Evolutionary conservation across 2,113 vertebrate species (phyloP).

Genomic region (Oncorhynchus gorbuscha): DNA sequence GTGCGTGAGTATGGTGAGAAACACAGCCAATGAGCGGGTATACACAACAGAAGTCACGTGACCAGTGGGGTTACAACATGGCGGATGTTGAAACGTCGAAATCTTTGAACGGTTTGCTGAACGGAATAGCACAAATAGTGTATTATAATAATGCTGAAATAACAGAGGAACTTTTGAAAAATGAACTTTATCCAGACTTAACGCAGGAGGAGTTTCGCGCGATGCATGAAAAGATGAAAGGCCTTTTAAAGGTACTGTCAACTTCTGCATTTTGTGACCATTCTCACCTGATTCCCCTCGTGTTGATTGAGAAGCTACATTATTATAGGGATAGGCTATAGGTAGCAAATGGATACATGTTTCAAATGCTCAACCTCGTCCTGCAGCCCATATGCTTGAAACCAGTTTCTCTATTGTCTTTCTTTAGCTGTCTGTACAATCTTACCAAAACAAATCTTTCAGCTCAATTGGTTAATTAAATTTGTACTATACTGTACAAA

Average conservation of each 20-base stretch:
- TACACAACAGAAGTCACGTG: conserved; percentile 49
- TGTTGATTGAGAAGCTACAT: no score
- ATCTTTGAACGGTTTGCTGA: conserved; percentile 75
- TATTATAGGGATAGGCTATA: no score
- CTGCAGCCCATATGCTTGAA: no score
- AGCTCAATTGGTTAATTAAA: no score
- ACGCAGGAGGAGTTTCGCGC: conserved; percentile 78
- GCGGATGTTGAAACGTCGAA: conserved; percentile 72
- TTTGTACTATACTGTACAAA: no score
- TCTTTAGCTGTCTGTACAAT: no score
- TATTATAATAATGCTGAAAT: conserved; percentile 77
- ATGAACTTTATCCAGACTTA: conserved; percentile 81
- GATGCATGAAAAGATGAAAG: conserved; percentile 82
- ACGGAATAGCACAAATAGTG: conserved; percentile 78
- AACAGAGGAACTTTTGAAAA: conserved; percentile 82
- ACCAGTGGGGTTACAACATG: conserved; percentile 65
- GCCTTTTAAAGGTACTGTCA: conserved; percentile 79
- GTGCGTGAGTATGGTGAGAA: neutral
- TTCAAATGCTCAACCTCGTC: no score
- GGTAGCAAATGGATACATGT: no score
- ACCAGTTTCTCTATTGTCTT: no score
- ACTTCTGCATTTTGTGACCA: neutral
- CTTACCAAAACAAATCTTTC: no score
- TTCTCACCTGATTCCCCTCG: neutral
- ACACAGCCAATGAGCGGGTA: neutral